Evolutionary conservation across 2,888 invertebrate genomes (phyloP), one percentile per base, ranked within the genome.

Genomic region (Platycnemis pennipes): DNA sequence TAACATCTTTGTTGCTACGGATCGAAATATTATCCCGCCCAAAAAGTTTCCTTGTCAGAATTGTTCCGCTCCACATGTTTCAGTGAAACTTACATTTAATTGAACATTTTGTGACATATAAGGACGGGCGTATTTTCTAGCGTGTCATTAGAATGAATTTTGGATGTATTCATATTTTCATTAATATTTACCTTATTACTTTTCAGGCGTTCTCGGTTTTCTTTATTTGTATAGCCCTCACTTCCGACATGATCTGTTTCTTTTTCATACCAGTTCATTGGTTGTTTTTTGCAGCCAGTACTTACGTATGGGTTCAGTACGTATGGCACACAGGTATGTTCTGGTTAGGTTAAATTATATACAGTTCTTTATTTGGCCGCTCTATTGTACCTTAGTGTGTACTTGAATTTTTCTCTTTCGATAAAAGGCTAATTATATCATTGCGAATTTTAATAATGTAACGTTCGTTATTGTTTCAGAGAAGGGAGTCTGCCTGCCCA

Each of bases 271-370:
- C 99, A 95, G 98, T 99, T 96, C 99, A 99, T 97, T 99, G 99
- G 98, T 97, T 99, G 96, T 99, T 99, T 97, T 99, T 99, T 96
- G 98, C 99, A 95, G 99, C 99, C 96, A 99, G 99, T 97, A 99
- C 99, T 96, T 99, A 99, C 97, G 99, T 99, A 95, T 99, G 99
- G 99, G 99, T 99, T 96, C 99, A 99, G 97, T 99, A 99, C 96
- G 99, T 99, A 95, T 99, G 99, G 99, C 99, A 99, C 97, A 99
- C 99, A 97, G 99, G 99, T 98, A 96, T 97, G 95, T 95, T 94
- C 44, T 77, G 94, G 94, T 88, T 94, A 42, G 45, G 26, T 42
- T 45, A n/a, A 44, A 1, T 37, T 2, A 37, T 13, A 11, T 3
- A 31, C 19, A 16, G 13, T 49, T 11, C 19, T 49, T 16, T 49